These are phyloP conservation scores for Magallana angulata DNA, from an alignment of 1,140 invertebrate species.

Conservation along the genomic window DNA sequence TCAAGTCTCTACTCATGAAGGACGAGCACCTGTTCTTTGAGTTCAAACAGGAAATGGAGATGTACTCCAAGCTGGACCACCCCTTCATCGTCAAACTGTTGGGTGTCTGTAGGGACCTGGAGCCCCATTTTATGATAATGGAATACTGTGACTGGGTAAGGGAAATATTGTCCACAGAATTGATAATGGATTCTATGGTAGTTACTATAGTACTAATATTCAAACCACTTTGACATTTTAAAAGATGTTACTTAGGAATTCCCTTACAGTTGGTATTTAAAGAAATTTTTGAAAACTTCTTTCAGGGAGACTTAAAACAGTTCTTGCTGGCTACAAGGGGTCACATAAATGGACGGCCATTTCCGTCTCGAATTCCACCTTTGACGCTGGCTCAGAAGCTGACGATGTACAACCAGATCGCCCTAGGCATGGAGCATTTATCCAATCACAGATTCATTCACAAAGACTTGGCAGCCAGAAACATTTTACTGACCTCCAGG, in stretches of 20 bases:
- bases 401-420: constrained; percentile 85
- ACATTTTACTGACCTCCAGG: constrained; percentile 92
- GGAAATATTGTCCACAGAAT: not conserved
- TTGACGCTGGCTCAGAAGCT: constrained; percentile 87
- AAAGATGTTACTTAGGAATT: too few relatives aligned
- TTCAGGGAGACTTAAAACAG: constrained; percentile 94
- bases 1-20: constrained; percentile 87
- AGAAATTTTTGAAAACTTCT: constrained; percentile 43
- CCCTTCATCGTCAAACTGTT: constrained; percentile 89
- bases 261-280: too few relatives aligned
- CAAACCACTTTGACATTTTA: too few relatives aligned
- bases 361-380: constrained; percentile 77
- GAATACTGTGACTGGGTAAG: constrained; percentile 95
- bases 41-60: constrained; percentile 92
- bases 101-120: constrained; percentile 89
- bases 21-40: constrained; percentile 89
- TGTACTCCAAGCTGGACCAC: constrained; percentile 89
- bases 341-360: constrained; percentile 77
- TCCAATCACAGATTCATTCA: constrained; percentile 88
- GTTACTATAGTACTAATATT: too few relatives aligned
- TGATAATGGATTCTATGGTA: too few relatives aligned
- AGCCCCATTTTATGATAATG: constrained; percentile 93
- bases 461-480: constrained; percentile 94
- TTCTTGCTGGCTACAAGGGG: constrained; percentile 92
- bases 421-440: constrained; percentile 91